Conservation (phyloP, 2,888 invertebrate species). For the Polyploca ridens region DNA sequence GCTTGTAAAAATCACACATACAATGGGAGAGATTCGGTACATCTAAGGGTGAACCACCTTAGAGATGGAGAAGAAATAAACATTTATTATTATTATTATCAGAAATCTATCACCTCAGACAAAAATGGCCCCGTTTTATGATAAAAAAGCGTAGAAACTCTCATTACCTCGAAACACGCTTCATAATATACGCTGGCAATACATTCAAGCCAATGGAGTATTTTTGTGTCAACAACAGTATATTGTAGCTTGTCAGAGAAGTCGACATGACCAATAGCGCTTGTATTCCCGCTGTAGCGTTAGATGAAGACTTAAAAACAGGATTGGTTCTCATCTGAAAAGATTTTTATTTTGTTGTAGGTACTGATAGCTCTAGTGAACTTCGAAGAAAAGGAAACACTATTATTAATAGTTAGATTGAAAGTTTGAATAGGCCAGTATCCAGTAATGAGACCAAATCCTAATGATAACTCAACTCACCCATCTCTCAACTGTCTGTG, state of each 20-base stretch:
- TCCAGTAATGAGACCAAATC: no score
- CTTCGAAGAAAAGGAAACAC: no score
- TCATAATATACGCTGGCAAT: slow-evolving; percentile 22
- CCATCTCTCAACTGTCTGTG: neutral
- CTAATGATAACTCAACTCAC: neutral
- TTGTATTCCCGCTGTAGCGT: slow-evolving; percentile 43
- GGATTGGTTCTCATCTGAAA: slow-evolving; percentile 27
- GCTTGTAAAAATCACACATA: no score
- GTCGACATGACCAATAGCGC: slow-evolving; percentile 45
- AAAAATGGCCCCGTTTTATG: no score
- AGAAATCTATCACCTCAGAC: no score
- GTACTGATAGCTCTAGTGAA: neutral
- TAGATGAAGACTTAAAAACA: slow-evolving; percentile 28
- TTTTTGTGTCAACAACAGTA: slow-evolving; percentile 27
- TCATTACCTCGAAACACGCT: slow-evolving; percentile 29
- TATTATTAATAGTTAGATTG: no score
- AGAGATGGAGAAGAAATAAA: no score
- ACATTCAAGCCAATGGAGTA: slow-evolving; percentile 16
- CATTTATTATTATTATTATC: no score
- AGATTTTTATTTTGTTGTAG: slow-evolving; percentile 24
- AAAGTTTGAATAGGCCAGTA: no score
- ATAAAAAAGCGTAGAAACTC: no score
- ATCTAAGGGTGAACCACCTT: no score
- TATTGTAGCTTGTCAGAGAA: slow-evolving; percentile 43
- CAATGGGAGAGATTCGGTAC: no score